Evolutionary conservation across 2,888 invertebrate genomes (phyloP), one percentile per base, ranked within the genome.

Genomic region (Acrobasis suavella): DNA sequence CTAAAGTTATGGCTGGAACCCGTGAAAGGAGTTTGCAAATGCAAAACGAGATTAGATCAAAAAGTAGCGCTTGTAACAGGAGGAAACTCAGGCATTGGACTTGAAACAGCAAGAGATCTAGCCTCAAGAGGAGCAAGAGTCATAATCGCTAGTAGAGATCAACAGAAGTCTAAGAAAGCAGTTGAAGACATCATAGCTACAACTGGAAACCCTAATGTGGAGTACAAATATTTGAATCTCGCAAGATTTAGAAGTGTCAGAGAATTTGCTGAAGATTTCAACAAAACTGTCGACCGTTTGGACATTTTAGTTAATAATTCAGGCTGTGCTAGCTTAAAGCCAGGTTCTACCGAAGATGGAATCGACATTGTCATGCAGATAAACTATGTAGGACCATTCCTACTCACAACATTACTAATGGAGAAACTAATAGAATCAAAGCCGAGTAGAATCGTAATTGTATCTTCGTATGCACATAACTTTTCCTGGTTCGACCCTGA

Each of bases 41-140:
- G 56, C 16, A 77, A 77, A 50, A 77, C 70, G 0, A 76, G 77
- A 46, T 67, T 91, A 3, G 65, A 83, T 2, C 94, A 93, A 50
- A 95, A 96, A 93, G 89, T 95, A 54, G 93, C 93, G 0, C 92
- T 97, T 50, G 90, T 97, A 9, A 97, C 97, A 0, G 97, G 97
- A 8, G 95, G 96, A 0, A 97, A 96, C 81, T 94, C 95, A 1
- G 97, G 97, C 2, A 96, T 97, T 64, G 97, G 97, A 1, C 94
- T 95, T 77, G 96, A 96, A 86, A 95, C 96, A 0, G 96, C 94
- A 0, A 87, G 89, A 64, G 95, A 95, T 71, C 83, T 97, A 66
- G 96, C 96, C 0, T 91, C 87, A 67, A 87, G 96, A 66, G 95
- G 95, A 6, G 97, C 96, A 0, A 95, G 93, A 76, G 85, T 92